A percentile compares a stretch with the other conserved stretches of the same genome.
These are phyloP conservation scores for Rhinatrema bivittatum DNA, from an alignment of 2,797 vertebrate genomes.

Conservation along the genomic window DNA sequence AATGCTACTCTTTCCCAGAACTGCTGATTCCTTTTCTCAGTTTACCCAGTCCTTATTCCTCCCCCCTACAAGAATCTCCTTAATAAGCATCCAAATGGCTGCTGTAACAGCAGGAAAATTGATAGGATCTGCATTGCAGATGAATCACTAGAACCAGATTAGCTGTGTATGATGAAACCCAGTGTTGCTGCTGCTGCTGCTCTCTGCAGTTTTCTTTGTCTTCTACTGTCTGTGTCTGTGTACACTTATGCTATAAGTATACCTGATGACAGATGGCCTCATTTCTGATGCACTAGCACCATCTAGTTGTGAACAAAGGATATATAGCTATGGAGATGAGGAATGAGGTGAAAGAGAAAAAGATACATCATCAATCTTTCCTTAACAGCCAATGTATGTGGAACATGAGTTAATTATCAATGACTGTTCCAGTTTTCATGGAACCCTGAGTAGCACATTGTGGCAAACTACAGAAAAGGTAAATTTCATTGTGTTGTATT, in stretches of 20 bases:
- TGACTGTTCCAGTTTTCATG: no score
- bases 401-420: no score
- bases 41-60: conserved; percentile 17
- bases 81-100: conserved; percentile 37
- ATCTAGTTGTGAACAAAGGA: conserved; percentile 5
- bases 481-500: no score
- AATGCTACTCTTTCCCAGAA: conserved; percentile 5
- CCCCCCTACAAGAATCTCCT: conserved; percentile 21
- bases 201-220: conserved; percentile 47
- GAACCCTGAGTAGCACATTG: no score
- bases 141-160: conserved; percentile 36
- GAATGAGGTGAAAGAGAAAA: neutral
- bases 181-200: conserved; percentile 32
- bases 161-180: conserved; percentile 25
- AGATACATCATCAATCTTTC: neutral
- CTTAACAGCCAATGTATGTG: no score
- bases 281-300: conserved; percentile 10
- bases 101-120: conserved; percentile 47
- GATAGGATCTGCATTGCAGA: conserved; percentile 53
- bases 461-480: no score
- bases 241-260: conserved; percentile 39
- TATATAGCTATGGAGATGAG: neutral
- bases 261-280: conserved; percentile 6
- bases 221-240: conserved; percentile 19
- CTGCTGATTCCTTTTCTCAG: conserved; percentile 19